Conservation (phyloP, 2,797 vertebrate species). For the Chrysocyon brachyurus region DNA sequence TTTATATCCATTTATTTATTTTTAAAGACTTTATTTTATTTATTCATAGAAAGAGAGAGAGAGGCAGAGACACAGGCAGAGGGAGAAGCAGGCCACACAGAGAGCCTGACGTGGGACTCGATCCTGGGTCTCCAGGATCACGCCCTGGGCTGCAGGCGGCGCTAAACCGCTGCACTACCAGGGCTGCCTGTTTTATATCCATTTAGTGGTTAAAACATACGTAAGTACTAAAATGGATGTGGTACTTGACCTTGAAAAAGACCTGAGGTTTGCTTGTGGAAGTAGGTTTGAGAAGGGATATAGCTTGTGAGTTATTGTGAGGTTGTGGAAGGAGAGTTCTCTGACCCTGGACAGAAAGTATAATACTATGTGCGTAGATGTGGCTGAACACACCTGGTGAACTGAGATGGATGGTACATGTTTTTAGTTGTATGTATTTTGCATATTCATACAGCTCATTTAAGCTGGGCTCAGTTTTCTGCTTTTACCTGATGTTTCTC, state of each 20-base stretch:
- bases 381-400: neutral
- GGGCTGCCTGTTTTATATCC: neutral
- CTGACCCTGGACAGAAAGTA: neutral
- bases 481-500: constrained; percentile 19
- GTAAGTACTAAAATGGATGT: neutral
- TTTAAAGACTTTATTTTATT: no score
- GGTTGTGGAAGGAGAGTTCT: neutral
- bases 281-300: neutral
- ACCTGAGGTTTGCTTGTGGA: neutral
- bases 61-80: no score
- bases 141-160: no score
- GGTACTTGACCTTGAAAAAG: neutral
- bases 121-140: no score
- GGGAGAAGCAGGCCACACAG: no score
- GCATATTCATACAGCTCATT: neutral
- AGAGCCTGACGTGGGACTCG: no score
- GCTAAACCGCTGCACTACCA: no score
- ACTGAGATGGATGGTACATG: neutral
- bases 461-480: neutral
- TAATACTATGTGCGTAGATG: neutral
- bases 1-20: no score
- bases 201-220: neutral
- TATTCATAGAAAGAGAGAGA: no score
- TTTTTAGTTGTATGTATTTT: neutral
- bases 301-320: neutral